Base-by-base conservation (phyloP, 2,797 vertebrate species). In the Malurus splendens region DNA sequence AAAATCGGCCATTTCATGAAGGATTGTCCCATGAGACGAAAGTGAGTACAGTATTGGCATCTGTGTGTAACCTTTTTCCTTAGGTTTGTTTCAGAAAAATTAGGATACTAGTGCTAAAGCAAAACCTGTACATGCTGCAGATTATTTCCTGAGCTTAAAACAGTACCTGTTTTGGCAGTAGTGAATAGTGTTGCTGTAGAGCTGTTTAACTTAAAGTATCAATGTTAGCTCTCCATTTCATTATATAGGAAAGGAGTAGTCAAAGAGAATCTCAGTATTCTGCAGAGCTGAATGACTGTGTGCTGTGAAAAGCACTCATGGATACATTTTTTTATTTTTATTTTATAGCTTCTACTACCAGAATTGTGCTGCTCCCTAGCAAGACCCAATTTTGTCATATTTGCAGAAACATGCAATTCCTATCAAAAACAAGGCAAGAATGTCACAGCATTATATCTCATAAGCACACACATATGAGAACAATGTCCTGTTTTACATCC, bases 1-100 rank as follows among this genome's bases (percentile, higher is more conserved):
- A 99, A 99, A 97, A 99, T 99, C 12, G 99, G 99, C 45, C 99
- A 99, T 97, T 99, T 99, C 84, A 98, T 99, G 98, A 99, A 98
- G 96, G 99, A 99, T 83, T 99, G 99, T 82, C 98, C 98, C 50
- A 96, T 99, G 97, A 97, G 98, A 61, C 98, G 97, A 94, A 98
- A 98, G 99, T 99, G 96, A 91, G 98, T 96, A 77, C 50, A 38
- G 39, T 68, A 65, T 30, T 84, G 70, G 30, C 27, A 27, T n/a
- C 7, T 30, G 11, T 41, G 18, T 67, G 15, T 28, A 52, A 30
- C 4, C 14, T 74, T 73, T 54, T 64, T 51, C 44, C 27, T 76
- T 85, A 38, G 5, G 6, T 38, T 85, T 92, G 8, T 57, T 54
- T 45, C 42, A 68, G 27, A 44, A 67, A 54, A n/a, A 30, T 64